phyloP scores from a whole-genome alignment of 2,888 invertebrate species.

The Oxyscelio sp. region DNA sequence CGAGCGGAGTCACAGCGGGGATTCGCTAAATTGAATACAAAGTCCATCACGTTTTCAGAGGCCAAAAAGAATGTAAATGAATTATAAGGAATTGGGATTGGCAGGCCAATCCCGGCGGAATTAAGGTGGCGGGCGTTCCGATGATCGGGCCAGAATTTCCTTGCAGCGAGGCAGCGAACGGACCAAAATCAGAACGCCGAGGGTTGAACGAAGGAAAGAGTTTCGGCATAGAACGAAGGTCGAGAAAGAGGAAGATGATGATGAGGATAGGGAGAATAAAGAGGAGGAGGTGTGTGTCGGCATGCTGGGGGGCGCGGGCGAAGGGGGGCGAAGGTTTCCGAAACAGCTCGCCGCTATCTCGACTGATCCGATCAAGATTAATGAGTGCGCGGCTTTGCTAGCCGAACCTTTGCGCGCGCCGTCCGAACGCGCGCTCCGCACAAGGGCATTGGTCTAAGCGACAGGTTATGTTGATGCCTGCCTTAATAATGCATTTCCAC shows the following conservation, averaged over 20 bases:
- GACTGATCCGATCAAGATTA: constrained; percentile 89
- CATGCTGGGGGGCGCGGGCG: constrained; percentile 81
- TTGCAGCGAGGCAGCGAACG: constrained; percentile 66
- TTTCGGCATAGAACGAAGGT: constrained; percentile 68
- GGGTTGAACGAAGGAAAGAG: constrained; percentile 70
- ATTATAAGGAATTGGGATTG: constrained; percentile 85
- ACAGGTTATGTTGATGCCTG: constrained; percentile 80
- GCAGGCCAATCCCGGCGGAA: constrained; percentile 81
- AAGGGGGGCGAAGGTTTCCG: constrained; percentile 87
- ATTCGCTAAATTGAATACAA: constrained; percentile 88
- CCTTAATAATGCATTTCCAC: constrained; percentile 74
- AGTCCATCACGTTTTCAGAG: constrained; percentile 88
- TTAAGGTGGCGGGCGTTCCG: constrained; percentile 77
- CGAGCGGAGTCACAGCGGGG: constrained; percentile 85
- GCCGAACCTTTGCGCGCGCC: constrained; percentile 86
- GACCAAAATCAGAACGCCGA: constrained; percentile 45
- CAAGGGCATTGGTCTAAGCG: constrained; percentile 82
- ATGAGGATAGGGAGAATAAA: constrained; percentile 74
- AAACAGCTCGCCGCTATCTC: constrained; percentile 88
- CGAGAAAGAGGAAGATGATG: constrained; percentile 75
- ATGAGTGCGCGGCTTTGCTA: constrained; percentile 90
- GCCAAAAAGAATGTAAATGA: constrained; percentile 88
- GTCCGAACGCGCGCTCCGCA: constrained; percentile 80
- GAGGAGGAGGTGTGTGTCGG: constrained; percentile 78
- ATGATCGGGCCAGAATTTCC: constrained; percentile 70